Evolutionary conservation across 2,113 vertebrate species (phyloP).

Genomic region (Paramisgurnus dabryanus): DNA sequence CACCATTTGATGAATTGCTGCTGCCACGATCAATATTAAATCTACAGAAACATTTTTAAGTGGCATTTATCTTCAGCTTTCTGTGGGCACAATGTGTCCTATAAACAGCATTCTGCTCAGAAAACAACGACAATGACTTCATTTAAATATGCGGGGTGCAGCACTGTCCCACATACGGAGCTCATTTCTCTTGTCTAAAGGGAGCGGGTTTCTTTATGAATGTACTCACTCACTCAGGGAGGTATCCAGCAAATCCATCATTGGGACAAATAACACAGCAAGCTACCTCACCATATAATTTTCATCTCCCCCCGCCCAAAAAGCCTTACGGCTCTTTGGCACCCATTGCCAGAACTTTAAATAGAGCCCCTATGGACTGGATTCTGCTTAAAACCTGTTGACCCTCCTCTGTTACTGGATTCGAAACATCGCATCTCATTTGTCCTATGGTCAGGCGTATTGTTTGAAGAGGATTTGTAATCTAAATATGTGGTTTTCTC

Average conservation of each 20-base stretch:
- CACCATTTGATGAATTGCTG: too few species aligned
- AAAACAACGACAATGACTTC: too few species aligned
- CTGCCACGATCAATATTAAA: too few species aligned
- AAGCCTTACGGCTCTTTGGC: constrained; percentile 51
- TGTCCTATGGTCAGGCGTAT: constrained; percentile 62
- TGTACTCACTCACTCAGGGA: constrained; percentile 55
- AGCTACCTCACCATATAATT: constrained; percentile 65
- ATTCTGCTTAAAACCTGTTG: neutral
- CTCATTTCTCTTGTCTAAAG: neutral
- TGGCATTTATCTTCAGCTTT: too few species aligned
- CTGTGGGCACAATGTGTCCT: too few species aligned
- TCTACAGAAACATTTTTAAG: too few species aligned
- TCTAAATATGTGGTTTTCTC: constrained; percentile 69
- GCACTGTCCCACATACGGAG: too few species aligned
- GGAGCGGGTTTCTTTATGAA: constrained; percentile 52
- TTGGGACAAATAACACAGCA: constrained; percentile 70
- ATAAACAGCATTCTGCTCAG: too few species aligned
- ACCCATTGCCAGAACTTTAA: constrained; percentile 14
- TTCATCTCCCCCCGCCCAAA: constrained; percentile 69
- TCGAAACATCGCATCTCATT: constrained; percentile 60
- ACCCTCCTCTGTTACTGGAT: constrained; percentile 4
- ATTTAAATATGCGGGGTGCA: too few species aligned
- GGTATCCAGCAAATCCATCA: constrained; percentile 73
- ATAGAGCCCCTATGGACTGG: constrained; percentile 8
- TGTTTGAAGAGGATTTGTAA: constrained; percentile 72